Base-by-base conservation (phyloP, 2,113 vertebrate genomes). In the Typhlomys cinereus region DNA sequence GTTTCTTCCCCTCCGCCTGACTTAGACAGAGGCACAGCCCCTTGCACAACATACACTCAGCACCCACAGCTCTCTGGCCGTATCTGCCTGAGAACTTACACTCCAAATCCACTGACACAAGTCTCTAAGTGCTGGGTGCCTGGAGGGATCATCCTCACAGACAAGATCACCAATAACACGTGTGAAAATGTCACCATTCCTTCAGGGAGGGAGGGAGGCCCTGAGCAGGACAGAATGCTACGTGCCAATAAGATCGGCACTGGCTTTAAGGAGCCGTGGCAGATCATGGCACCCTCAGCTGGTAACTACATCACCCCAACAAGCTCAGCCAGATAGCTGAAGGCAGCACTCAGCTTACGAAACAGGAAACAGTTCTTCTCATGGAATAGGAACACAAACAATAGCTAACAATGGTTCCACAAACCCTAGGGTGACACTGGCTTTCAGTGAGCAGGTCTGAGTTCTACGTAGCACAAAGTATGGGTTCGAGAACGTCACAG, bases 211-310 rank as follows among this genome's bases (percentile, higher is more conserved):
- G 54, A 52, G 25, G 31, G 36, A 48, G 90, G 84, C 11, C 27
- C 91, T 39, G 57, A 39, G 83, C 64, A 91, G 90, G 39, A 94
- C 8, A 4, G 31, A n/a, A 50, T 39, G 94, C 95, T 95, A 96
- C 92, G 95, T 85, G 95, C 91, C 94, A 95, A 94, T 84, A 97
- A 97, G 89, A 89, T 94, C 95, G 97, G 95, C 67, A 96, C 82
- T 97, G 94, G 96, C 96, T 97, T 95, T 96, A 97, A 64, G 93
- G 82, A 97, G 96, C 96, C 94, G 95, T 96, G 96, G 96, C 96
- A 97, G 94, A 97, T 64, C 96, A 92, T 0, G 48, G 97, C 97
- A 96, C 97, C 96, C 96, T 85, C 31, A 64, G 86, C 92, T 96
- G 87, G 88, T 73, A 69, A 81, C 67, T 95, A 83, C 67, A 25